These are phyloP conservation scores for Cecidostiba fungosa DNA, from an alignment of 2,888 invertebrate genomes.

Conservation along the genomic window DNA sequence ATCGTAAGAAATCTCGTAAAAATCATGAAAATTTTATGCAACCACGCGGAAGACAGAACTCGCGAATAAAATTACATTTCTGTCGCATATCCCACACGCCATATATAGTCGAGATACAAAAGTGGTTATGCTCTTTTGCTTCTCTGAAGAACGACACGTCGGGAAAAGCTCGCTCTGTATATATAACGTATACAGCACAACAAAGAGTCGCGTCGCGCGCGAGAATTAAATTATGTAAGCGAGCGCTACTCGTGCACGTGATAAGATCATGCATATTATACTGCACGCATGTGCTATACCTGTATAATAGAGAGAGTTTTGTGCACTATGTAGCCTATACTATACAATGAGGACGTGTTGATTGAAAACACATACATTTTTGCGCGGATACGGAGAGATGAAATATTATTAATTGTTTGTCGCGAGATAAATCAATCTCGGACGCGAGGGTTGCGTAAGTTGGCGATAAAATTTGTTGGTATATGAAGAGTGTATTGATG, in stretches of 20 bases:
- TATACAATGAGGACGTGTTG: background rate
- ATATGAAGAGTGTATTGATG: background rate
- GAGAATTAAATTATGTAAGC: slow-evolving; percentile 56
- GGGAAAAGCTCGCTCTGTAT: background rate
- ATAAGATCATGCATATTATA: slow-evolving; percentile 52
- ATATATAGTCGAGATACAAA: background rate
- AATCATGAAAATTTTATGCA: background rate
- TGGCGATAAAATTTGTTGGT: background rate
- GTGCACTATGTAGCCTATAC: too few species aligned
- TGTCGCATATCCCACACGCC: background rate
- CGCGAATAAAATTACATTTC: background rate
- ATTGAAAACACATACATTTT: background rate
- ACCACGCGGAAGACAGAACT: background rate
- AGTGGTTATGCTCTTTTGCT: background rate
- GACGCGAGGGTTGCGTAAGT: background rate
- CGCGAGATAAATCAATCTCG: slow-evolving; percentile 11
- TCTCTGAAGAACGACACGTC: background rate
- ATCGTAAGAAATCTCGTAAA: background rate
- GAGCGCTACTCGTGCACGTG: slow-evolving; percentile 39
- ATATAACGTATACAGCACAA: background rate
- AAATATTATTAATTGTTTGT: slow-evolving; percentile 4
- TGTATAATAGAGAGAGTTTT: background rate
- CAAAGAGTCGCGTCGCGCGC: background rate
- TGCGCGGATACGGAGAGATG: background rate
- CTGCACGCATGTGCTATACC: background rate